Percentiles rank a stretch among this genome's conserved stretches.
Evolutionary conservation across 2,797 vertebrate genomes (phyloP).

Genomic region (Enteromius trimaculatus): DNA sequence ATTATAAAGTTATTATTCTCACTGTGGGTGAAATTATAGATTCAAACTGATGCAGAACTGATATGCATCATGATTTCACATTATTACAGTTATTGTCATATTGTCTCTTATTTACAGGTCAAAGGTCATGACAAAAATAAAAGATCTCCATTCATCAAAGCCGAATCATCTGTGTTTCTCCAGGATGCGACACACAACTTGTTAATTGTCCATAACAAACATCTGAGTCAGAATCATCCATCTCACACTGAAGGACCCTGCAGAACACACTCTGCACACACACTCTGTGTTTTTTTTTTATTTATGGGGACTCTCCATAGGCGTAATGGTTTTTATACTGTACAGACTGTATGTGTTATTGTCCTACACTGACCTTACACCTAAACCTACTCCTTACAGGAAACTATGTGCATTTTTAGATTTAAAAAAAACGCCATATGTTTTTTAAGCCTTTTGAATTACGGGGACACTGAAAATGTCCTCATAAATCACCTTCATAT

Average conservation of each 20-base stretch:
- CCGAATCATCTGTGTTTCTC: neutral
- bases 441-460: too few relatives aligned
- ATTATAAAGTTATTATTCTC: neutral
- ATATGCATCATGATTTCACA: neutral
- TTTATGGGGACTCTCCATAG: too few relatives aligned
- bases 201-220: neutral
- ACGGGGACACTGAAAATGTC: too few relatives aligned
- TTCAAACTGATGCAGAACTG: neutral
- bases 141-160: neutral
- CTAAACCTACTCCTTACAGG: too few relatives aligned
- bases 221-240: neutral
- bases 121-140: neutral
- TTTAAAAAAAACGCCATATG: too few relatives aligned
- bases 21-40: neutral
- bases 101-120: neutral
- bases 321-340: too few relatives aligned
- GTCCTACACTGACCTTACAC: too few relatives aligned
- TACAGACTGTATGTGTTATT: too few relatives aligned
- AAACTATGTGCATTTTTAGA: too few relatives aligned
- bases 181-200: neutral
- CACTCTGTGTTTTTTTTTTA: too few relatives aligned
- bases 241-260: neutral
- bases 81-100: neutral
- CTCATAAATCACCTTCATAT: too few relatives aligned
- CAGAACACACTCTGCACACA: slow-evolving; percentile 30